Conservation (phyloP, 2,888 invertebrate genomes). For the Heliconius aoede region DNA sequence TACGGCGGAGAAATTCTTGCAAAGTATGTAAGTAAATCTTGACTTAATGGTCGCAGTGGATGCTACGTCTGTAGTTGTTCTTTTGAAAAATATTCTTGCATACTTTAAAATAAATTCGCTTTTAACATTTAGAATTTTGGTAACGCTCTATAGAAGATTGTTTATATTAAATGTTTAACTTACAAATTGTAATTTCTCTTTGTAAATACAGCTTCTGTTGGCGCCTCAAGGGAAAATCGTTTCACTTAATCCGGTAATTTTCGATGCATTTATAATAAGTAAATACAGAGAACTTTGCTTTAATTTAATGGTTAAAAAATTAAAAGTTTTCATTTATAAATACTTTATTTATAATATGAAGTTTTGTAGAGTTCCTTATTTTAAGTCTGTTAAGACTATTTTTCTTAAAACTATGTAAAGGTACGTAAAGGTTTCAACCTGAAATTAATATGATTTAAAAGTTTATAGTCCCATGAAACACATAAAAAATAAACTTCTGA, state of each 20-base stretch:
- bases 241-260: slow-evolving; percentile 22
- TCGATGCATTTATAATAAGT: slow-evolving; percentile 17
- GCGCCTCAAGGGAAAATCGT: slow-evolving; percentile 19
- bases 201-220: neutral
- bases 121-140: neutral
- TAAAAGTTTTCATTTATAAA: too few relatives aligned
- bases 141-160: neutral
- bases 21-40: slow-evolving; percentile 37
- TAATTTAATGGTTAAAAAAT: neutral
- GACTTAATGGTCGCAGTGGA: slow-evolving; percentile 32
- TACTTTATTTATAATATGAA: too few relatives aligned
- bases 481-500: neutral
- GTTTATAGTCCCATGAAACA: neutral
- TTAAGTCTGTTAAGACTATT: neutral
- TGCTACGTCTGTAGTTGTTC: slow-evolving; percentile 29
- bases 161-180: neutral
- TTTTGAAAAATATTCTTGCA: slow-evolving; percentile 24
- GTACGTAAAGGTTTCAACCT: neutral
- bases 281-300: neutral
- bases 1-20: slow-evolving; percentile 29
- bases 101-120: slow-evolving; percentile 6
- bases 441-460: neutral
- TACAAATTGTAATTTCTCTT: slow-evolving; percentile 10
- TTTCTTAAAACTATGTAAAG: too few relatives aligned
- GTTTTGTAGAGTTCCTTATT: too few relatives aligned